Evolutionary conservation across 2,888 invertebrate genomes (phyloP).

Genomic region (Andrena haemorrhoa): DNA sequence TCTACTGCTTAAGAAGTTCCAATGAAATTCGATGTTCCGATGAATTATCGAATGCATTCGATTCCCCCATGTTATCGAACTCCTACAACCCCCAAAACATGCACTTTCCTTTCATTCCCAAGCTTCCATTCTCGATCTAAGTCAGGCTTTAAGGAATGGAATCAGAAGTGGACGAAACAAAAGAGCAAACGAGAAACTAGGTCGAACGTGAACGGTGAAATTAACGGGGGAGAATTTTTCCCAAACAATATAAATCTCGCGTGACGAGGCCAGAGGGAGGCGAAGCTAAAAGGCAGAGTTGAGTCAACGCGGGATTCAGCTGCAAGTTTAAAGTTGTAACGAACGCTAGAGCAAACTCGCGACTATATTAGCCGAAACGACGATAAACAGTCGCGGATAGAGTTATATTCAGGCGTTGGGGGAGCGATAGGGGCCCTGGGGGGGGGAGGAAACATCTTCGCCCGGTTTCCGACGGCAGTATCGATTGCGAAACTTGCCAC

Average conservation of each 20-base stretch:
- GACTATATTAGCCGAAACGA: constrained; percentile 43
- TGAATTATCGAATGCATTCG: too few relatives aligned
- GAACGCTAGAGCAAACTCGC: constrained; percentile 11
- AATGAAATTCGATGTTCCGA: too few relatives aligned
- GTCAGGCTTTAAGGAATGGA: too few relatives aligned
- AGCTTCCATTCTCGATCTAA: too few relatives aligned
- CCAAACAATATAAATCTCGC: not conserved
- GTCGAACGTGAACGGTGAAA: not conserved
- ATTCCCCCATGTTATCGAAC: too few relatives aligned
- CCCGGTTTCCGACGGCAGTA: constrained; percentile 40
- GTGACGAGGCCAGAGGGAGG: not conserved
- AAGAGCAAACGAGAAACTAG: too few relatives aligned
- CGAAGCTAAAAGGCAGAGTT: not conserved
- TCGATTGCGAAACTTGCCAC: constrained; percentile 60
- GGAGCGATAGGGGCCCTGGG: not conserved
- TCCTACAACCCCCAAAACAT: too few relatives aligned
- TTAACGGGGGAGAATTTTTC: not conserved
- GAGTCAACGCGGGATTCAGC: not conserved
- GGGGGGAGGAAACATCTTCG: constrained; percentile 32
- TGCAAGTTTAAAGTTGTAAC: not conserved
- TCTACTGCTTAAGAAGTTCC: too few relatives aligned
- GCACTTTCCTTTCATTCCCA: too few relatives aligned
- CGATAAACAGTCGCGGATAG: constrained; percentile 55
- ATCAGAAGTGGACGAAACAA: too few relatives aligned
- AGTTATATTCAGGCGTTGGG: constrained; percentile 31